Conservation (phyloP, 2,113 vertebrate genomes). For the Myotis lucifugus region DNA sequence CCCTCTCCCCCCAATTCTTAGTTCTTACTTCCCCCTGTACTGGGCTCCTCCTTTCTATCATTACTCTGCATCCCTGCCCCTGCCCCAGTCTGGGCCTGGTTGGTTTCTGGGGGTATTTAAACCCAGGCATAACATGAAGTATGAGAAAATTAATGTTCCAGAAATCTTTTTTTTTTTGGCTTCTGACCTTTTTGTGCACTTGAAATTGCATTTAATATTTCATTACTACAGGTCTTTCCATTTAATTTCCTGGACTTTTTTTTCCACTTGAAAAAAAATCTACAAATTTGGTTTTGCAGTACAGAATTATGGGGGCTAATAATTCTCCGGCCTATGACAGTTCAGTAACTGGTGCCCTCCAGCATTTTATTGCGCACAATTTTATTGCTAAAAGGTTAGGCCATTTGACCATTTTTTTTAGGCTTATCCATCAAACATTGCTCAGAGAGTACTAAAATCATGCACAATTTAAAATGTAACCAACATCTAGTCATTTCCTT, state of each 20-base stretch:
- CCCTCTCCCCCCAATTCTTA: not conserved
- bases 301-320: constrained; percentile 63
- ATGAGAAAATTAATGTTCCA: constrained; percentile 69
- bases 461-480: constrained; percentile 39
- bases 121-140: not conserved
- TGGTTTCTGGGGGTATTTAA: not conserved
- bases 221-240: constrained; percentile 71
- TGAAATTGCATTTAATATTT: constrained; percentile 80
- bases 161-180: constrained; percentile 34
- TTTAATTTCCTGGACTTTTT: constrained; percentile 72
- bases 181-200: constrained; percentile 72
- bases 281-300: constrained; percentile 66
- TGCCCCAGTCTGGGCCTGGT: not conserved
- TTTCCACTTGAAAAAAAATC: constrained; percentile 54
- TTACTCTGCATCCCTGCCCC: not conserved
- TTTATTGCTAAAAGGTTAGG: constrained; percentile 77
- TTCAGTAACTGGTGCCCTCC: constrained; percentile 55
- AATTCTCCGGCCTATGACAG: constrained; percentile 62
- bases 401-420: constrained; percentile 69
- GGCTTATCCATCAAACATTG: constrained; percentile 64
- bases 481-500: constrained; percentile 44
- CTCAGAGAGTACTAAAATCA: constrained; percentile 64
- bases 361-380: constrained; percentile 67
- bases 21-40: not conserved
- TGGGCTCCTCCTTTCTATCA: accelerated